Base-by-base conservation (phyloP, 2,797 vertebrate species). In the Oreonectes daqikongensis region DNA sequence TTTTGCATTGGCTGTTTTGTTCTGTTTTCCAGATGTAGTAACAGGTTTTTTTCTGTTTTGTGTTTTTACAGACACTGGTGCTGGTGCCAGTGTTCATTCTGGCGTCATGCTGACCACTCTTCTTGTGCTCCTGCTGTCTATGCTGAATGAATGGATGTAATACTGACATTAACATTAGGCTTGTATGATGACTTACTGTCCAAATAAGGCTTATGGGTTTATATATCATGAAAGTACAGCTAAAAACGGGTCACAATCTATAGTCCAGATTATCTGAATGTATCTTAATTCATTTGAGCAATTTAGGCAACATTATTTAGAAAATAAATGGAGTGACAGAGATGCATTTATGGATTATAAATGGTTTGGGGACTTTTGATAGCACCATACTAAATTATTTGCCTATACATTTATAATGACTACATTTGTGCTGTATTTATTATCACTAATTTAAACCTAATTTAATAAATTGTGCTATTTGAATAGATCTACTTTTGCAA, bases 61-160 rank as follows among this genome's bases (percentile, higher is more conserved):
- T 76, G 8, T 77, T 79, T 72, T 32, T 78, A 30, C 50, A 87
- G 77, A 75, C 2, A 1, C 0, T n/a, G n/a, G 4, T 2, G 61
- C 83, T 6, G 65, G 65, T 14, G 66, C 61, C 52, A 75, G 77
- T 50, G 46, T 80, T 42, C 78, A 78, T 20, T 72, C 81, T 15
- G 79, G 24, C 50, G 44, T 88, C 65, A 50, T 85, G 73, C 4
- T 87, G 28, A 67, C 82, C 57, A 68, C 70, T 44, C 20, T 89
- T 44, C 74, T 87, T 44, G 75, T 84, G 26, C 30, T 90, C 30
- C 72, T 81, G 48, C 12, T 83, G 9, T 69, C 80, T 30, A 30
- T 72, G 38, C 28, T 90, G 35, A 57, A 57, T 5, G 24, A 67
- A 74, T 79, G 38, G 48, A 5, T 78, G 26, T 73, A 67, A 79